Evolutionary conservation across 1,140 invertebrate genomes (phyloP).

Genomic region (Eufriesea mexicana): DNA sequence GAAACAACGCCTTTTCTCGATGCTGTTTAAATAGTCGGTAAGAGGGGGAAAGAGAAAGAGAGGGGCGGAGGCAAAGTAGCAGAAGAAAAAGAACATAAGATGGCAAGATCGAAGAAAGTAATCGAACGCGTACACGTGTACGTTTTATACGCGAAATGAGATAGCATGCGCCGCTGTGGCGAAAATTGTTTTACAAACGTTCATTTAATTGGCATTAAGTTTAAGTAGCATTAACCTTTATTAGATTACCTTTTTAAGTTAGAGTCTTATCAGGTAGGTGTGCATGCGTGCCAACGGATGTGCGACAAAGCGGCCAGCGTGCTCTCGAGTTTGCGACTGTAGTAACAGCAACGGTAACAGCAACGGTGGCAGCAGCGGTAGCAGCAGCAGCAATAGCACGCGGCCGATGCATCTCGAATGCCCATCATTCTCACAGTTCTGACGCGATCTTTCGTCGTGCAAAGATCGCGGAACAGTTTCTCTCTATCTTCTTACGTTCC

Average conservation of each 20-base stretch:
- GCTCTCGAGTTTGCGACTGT: neutral
- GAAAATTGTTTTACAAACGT: constrained; percentile 15
- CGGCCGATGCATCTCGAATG: constrained; percentile 54
- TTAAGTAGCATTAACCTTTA: constrained; percentile 41
- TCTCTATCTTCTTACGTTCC: neutral
- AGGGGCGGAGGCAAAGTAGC: no score
- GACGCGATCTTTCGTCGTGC: constrained; percentile 5
- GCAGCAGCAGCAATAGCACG: constrained; percentile 10
- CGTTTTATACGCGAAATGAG: constrained; percentile 8
- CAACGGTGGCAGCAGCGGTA: neutral
- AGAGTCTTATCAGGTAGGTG: constrained; percentile 19
- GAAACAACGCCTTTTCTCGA: neutral
- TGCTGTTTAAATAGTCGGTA: neutral
- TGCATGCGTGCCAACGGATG: constrained; percentile 28
- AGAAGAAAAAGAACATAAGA: neutral
- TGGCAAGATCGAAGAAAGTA: neutral
- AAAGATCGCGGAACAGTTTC: constrained; percentile 5
- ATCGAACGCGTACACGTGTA: neutral
- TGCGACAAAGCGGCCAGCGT: constrained; percentile 33
- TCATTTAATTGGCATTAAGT: constrained; percentile 29
- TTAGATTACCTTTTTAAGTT: constrained; percentile 35
- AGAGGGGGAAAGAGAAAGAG: neutral
- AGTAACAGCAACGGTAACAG: constrained; percentile 1
- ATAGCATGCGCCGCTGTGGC: neutral
- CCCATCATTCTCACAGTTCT: constrained; percentile 55